Percentiles rank a stretch among this genome's conserved stretches.
Evolutionary conservation across 2,888 invertebrate genomes (phyloP).

Genomic region (Nycteola revayana): DNA sequence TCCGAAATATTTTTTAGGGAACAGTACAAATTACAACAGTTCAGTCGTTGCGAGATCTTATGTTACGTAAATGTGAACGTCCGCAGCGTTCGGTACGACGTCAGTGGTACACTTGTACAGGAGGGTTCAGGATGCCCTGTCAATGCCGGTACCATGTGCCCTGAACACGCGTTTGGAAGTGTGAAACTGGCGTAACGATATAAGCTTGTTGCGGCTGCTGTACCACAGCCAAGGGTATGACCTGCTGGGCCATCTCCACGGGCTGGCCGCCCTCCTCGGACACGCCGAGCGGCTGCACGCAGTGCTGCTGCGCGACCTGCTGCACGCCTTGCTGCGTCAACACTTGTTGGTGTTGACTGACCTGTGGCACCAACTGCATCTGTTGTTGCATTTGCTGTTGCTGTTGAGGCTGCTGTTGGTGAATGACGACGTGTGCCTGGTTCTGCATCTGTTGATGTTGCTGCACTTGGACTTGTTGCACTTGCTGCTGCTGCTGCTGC

Average conservation of each 20-base stretch:
- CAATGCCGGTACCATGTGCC: conserved; percentile 82
- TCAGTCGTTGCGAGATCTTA: conserved; percentile 48
- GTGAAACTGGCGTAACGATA: conserved; percentile 85
- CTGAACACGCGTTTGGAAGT: conserved; percentile 84
- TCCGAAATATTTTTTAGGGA: conserved; percentile 35
- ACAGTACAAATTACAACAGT: conserved; percentile 40
- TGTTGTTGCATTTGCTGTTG: conserved; percentile 70
- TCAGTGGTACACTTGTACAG: conserved; percentile 27
- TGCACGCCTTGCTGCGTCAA: conserved; percentile 68
- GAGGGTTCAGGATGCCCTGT: conserved; percentile 34
- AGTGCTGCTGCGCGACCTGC: conserved; percentile 73
- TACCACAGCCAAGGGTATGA: conserved; percentile 84
- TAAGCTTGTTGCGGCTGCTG: conserved; percentile 85
- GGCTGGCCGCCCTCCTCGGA: conserved; percentile 77
- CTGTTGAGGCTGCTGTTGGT: conserved; percentile 62
- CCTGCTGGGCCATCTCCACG: conserved; percentile 84
- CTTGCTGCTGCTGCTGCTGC: conserved; percentile 66
- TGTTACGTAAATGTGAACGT: conserved; percentile 43
- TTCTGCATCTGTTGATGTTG: conserved; percentile 70
- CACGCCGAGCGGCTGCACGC: conserved; percentile 74
- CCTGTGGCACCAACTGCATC: conserved; percentile 71
- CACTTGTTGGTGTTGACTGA: conserved; percentile 77
- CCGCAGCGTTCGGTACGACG: conserved; percentile 26
- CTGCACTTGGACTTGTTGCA: conserved; percentile 69
- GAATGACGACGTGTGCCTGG: conserved; percentile 69